Evolutionary conservation across 2,797 vertebrate species (phyloP).

Genomic region (Acipenser transmontanus): DNA sequence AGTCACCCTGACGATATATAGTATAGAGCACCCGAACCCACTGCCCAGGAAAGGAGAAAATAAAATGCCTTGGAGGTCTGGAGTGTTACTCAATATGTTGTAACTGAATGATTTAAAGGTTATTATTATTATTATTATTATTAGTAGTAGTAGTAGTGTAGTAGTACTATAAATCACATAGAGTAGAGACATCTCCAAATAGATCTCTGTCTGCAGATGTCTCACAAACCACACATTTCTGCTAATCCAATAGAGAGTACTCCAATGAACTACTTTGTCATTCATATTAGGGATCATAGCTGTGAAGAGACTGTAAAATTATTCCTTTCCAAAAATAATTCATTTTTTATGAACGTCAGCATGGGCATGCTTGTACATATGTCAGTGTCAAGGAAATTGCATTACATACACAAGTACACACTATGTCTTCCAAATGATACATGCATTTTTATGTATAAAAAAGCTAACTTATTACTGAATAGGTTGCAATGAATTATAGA

Average conservation of each 20-base stretch:
- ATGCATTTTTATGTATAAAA: slow-evolving; percentile 26
- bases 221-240: not conserved
- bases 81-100: too few relatives aligned
- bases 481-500: slow-evolving; percentile 32
- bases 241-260: not conserved
- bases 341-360: slow-evolving; percentile 54
- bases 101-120: too few relatives aligned
- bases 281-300: not conserved
- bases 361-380: slow-evolving; percentile 41
- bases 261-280: not conserved
- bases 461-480: slow-evolving; percentile 37
- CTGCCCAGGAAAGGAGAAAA: too few relatives aligned
- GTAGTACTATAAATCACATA: not conserved
- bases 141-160: not conserved
- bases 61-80: too few relatives aligned
- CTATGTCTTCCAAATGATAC: slow-evolving; percentile 32
- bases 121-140: not conserved
- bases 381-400: slow-evolving; percentile 50
- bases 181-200: slow-evolving; percentile 7
- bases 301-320: slow-evolving; percentile 44
- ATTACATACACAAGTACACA: slow-evolving; percentile 40
- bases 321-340: slow-evolving; percentile 43
- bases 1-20: too few relatives aligned
- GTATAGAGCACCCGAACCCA: too few relatives aligned
- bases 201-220: not conserved